Base-by-base conservation (phyloP, 2,888 invertebrate genomes). In the Quadriops clusia region DNA sequence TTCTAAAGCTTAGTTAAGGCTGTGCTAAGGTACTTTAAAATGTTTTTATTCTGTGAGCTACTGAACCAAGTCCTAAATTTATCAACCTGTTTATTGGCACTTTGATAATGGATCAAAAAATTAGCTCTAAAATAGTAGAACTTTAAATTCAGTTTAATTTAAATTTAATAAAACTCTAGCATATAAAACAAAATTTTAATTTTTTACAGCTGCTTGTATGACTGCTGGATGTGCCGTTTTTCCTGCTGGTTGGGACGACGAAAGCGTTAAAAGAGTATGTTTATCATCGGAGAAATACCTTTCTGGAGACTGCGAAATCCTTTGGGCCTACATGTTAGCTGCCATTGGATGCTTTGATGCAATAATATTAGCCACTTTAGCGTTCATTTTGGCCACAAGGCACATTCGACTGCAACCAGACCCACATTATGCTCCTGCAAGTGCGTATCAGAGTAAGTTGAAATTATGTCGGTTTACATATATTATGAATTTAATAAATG, bases 291-390 rank as follows among this genome's bases (percentile, higher is more conserved):
- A 81, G 47, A 79, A 79, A 46, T 84, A 77, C 43, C 66, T 70
- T 49, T 66, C 70, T 61, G 94, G 90, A 18, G 75, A 80, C 13
- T 95, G 95, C 56, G 82, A 81, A 39, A 72, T 95, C 31, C 74
- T 89, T 49, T 91, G 91, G 91, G 93, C 93, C 3, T 93, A 87
- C 61, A 76, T 93, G 7, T 68, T 95, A 46, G 93, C 91, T 4
- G 82, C 86, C 36, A 89, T 95, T 38, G 90, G 83, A 1, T 81
- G 86, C 32, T 60, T 84, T 43, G 91, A 91, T 58, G 86, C 86
- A 30, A 65, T 80, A 29, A 86, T 90, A 37, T 67, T 93, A 39
- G 77, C 93, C 0, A 79, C 85, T 1, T 69, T 95, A 34, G 94
- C 94, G 8, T 94, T 95, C 63, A 87, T 93, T 47, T 68, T 95